Percentiles rank a stretch among this genome's conserved stretches.
Conservation (phyloP, 2,113 vertebrate species). For the Laterallus jamaicensis region DNA sequence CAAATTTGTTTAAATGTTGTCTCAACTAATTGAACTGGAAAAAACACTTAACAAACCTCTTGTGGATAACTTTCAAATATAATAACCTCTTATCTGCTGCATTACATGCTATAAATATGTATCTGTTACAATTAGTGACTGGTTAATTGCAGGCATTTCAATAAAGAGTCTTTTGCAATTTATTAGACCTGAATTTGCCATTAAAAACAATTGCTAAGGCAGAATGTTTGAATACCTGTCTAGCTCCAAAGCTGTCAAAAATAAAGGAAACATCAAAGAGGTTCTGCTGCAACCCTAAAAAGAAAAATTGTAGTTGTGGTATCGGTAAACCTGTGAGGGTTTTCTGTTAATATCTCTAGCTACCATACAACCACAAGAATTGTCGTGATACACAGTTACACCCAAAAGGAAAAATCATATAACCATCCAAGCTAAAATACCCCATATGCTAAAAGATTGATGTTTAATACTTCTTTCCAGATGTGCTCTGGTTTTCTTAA, state of each 20-base stretch:
- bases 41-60: background rate
- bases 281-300: background rate
- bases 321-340: slow-evolving; percentile 35
- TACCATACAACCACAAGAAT: slow-evolving; percentile 53
- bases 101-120: background rate
- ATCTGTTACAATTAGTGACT: background rate
- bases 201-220: background rate
- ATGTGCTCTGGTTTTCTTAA: slow-evolving; percentile 44
- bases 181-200: background rate
- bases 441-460: slow-evolving; percentile 44
- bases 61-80: background rate
- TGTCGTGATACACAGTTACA: background rate
- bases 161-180: background rate
- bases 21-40: background rate
- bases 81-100: fast-evolving
- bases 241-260: background rate
- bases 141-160: background rate
- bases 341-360: slow-evolving; percentile 53
- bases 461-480: slow-evolving; percentile 42
- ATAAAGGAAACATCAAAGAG: slow-evolving; percentile 7
- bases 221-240: background rate
- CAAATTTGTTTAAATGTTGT: background rate
- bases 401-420: too few relatives aligned
- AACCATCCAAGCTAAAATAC: slow-evolving; percentile 6
- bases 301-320: slow-evolving; percentile 52